Evolutionary conservation across 2,797 vertebrate genomes (phyloP).

Genomic region (Botia almorhae): DNA sequence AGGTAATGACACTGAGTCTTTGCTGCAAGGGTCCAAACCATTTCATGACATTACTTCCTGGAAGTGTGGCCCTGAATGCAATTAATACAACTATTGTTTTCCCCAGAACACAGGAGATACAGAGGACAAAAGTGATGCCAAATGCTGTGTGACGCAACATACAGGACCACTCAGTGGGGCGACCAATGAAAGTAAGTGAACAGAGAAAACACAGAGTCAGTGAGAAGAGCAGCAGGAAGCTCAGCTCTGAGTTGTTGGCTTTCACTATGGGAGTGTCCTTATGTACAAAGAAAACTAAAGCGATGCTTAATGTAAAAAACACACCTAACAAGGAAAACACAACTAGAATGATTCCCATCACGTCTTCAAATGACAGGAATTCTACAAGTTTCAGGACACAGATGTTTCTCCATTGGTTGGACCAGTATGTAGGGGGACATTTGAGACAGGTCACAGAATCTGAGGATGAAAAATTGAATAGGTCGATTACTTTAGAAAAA

Average conservation of each 20-base stretch:
- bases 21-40: constrained; percentile 78
- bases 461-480: constrained; percentile 3
- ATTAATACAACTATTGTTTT: constrained; percentile 79
- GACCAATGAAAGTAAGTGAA: constrained; percentile 77
- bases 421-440: constrained; percentile 69
- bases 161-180: constrained; percentile 77
- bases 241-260: constrained; percentile 78
- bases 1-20: constrained; percentile 70
- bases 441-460: constrained; percentile 58
- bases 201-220: constrained; percentile 77
- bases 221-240: constrained; percentile 79
- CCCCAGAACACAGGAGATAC: constrained; percentile 77
- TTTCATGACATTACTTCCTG: constrained; percentile 75
- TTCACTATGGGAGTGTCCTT: constrained; percentile 76
- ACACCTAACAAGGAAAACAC: constrained; percentile 72
- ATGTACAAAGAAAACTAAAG: constrained; percentile 70
- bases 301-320: constrained; percentile 66
- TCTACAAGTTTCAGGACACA: constrained; percentile 73
- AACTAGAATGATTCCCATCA: constrained; percentile 69
- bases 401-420: constrained; percentile 68
- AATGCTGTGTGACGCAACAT: constrained; percentile 79
- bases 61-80: constrained; percentile 76
- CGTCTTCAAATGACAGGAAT: constrained; percentile 73
- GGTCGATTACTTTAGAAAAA: background rate
- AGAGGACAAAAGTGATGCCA: constrained; percentile 78